A percentile compares a stretch with the other conserved stretches of the same genome.
Evolutionary conservation across 2,113 vertebrate species (phyloP).

Genomic region (Sceloporus undulatus): DNA sequence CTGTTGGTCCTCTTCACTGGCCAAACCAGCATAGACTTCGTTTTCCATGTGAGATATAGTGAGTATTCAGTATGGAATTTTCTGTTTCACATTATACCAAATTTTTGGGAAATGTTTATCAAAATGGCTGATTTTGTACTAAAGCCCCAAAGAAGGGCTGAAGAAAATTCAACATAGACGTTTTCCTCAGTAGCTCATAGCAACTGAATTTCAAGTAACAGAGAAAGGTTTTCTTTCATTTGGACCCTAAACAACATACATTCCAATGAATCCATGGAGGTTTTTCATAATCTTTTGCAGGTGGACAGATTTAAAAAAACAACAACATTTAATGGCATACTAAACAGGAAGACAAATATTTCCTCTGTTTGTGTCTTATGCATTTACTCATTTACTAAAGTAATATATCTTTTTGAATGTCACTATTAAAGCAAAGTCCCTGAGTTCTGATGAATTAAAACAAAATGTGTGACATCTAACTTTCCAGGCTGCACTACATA

Average conservation of each 20-base stretch:
- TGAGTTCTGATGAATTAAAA: conserved; percentile 29
- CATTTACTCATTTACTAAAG: conserved; percentile 59
- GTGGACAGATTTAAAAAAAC: conserved; percentile 65
- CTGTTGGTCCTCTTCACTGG: neutral
- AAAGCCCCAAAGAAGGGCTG: neutral
- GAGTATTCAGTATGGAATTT: neutral
- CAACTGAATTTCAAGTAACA: conserved; percentile 49
- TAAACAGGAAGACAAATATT: conserved; percentile 66
- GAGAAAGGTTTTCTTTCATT: conserved; percentile 48
- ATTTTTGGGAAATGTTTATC: neutral
- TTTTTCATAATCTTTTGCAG: conserved; percentile 65
- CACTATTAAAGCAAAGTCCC: conserved; percentile 28
- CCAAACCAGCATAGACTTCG: neutral
- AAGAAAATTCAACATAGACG: neutral
- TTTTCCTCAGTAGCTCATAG: neutral
- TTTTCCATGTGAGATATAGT: neutral
- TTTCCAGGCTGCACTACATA: conserved; percentile 26
- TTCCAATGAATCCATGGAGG: conserved; percentile 64
- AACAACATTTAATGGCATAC: conserved; percentile 36
- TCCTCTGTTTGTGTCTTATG: conserved; percentile 62
- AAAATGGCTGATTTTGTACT: conserved; percentile 5
- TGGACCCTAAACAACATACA: conserved; percentile 55
- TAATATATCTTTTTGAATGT: conserved; percentile 52
- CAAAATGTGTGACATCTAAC: conserved; percentile 33
- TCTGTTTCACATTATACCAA: neutral